These are phyloP conservation scores for Sebastes matsubarae DNA, from an alignment of 2,797 vertebrate species.

Conservation along the genomic window DNA sequence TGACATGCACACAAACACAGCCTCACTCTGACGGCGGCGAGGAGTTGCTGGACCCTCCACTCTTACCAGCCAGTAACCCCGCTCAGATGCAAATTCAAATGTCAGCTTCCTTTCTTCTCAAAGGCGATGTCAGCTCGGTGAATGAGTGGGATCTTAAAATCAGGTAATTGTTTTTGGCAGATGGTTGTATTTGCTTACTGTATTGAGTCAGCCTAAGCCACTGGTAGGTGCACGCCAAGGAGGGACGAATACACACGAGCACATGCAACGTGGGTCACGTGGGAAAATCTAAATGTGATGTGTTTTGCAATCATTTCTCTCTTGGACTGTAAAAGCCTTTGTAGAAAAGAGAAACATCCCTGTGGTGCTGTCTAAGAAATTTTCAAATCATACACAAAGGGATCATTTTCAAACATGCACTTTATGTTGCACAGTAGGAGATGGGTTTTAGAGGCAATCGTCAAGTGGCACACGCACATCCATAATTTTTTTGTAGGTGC, in stretches of 20 bases:
- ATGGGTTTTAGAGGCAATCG: background rate
- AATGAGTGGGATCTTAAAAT: conserved; percentile 49
- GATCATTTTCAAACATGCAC: background rate
- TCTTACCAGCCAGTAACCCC: conserved; percentile 56
- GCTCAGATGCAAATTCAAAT: conserved; percentile 65
- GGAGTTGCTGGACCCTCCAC: conserved; percentile 47
- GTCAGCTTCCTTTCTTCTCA: conserved; percentile 67
- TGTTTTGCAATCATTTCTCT: background rate
- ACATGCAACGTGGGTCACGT: background rate
- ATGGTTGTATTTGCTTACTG: conserved; percentile 59
- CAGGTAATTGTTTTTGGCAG: conserved; percentile 66
- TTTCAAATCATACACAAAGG: background rate
- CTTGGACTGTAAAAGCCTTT: background rate
- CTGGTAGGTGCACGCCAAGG: conserved; percentile 2
- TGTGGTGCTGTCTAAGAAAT: background rate
- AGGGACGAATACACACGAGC: background rate
- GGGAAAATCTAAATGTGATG: background rate
- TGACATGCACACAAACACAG: conserved; percentile 65
- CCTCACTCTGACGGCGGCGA: conserved; percentile 32
- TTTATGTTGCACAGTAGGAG: background rate
- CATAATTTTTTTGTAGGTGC: background rate
- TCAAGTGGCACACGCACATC: background rate
- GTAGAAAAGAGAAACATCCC: background rate
- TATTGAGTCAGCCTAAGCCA: conserved; percentile 27
- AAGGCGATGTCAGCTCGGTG: conserved; percentile 54